Evolutionary conservation across 2,113 vertebrate genomes (phyloP), one percentile per base, ranked within the genome.

Genomic region (Ornithorhynchus anatinus): DNA sequence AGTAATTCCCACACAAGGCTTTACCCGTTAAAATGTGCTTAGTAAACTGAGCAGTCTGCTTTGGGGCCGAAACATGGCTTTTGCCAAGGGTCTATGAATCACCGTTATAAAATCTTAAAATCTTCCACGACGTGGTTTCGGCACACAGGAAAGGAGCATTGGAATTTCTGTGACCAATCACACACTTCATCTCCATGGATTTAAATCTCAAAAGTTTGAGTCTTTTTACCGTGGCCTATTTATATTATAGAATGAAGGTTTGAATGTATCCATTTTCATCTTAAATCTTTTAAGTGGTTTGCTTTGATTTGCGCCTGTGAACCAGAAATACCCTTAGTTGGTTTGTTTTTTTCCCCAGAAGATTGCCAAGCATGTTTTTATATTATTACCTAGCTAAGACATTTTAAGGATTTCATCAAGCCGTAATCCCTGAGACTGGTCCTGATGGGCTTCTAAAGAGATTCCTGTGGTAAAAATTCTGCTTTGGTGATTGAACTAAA

Each of bases 1-100:
- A 35, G 73, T 63, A 80, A 77, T 70, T 65, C 79, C 7, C 40
- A 32, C 35, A 23, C 9, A 31, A 48, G 14, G 4, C 51, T 43
- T 61, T 51, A 39, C 13, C 4, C 14, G 10, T 56, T 38, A 44
- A 62, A 12, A 40, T 62, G 20, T 77, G 64, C 23, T 63, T 65
- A 40, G 54, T 17, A 54, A 44, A 15, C 27, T 33, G 47, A 20
- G 60, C 10, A 8, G 27, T 44, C 63, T 31, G 2, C 7, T 57
- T 64, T 47, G 69, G 20, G 39, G 4, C 20, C 7, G 22, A 50
- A 3, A 54, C 31, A 1, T 1, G 64, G 59, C 10, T 14, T 10
- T 22, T 67, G 20, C 38, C 0, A 57, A 38, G 23, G 66, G 31
- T 17, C 15, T 29, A 27, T 48, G 25, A 48, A 50, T 16, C 22